phyloP scores from a whole-genome alignment of 2,797 vertebrate species.

The Sebastolobus altivelis region DNA sequence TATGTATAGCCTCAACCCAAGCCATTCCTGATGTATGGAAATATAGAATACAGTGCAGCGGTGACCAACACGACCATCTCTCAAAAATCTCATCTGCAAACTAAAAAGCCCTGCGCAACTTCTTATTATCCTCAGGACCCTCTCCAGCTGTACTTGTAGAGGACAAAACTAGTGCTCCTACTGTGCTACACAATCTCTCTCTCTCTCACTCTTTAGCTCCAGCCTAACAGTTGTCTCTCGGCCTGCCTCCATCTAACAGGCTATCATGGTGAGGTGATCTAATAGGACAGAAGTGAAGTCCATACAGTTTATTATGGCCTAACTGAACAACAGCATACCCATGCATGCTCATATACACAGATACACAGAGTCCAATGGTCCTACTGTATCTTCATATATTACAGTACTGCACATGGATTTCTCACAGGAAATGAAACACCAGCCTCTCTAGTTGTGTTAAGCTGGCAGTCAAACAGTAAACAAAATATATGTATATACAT shows the following conservation, averaged over 20 bases:
- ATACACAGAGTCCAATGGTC: slow-evolving; percentile 16
- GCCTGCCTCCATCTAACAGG: slow-evolving; percentile 60
- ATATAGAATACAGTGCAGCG: neutral
- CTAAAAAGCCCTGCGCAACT: neutral
- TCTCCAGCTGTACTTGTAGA: slow-evolving; percentile 43
- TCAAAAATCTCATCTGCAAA: slow-evolving; percentile 3
- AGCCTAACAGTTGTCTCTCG: slow-evolving; percentile 62
- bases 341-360: slow-evolving; percentile 25
- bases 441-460: neutral
- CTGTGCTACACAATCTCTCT: slow-evolving; percentile 23
- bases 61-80: slow-evolving; percentile 14
- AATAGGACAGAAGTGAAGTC: slow-evolving; percentile 74
- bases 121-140: slow-evolving; percentile 6
- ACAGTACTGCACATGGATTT: neutral
- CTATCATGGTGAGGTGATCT: slow-evolving; percentile 72
- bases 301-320: slow-evolving; percentile 58
- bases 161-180: slow-evolving; percentile 36
- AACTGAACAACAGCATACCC: slow-evolving; percentile 49
- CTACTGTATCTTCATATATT: slow-evolving; percentile 7
- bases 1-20: neutral
- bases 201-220: slow-evolving; percentile 28
- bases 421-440: neutral
- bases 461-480: neutral
- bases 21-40: neutral
- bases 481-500: neutral